Conservation (phyloP, 1,140 invertebrate species). For the Idris sp. region DNA sequence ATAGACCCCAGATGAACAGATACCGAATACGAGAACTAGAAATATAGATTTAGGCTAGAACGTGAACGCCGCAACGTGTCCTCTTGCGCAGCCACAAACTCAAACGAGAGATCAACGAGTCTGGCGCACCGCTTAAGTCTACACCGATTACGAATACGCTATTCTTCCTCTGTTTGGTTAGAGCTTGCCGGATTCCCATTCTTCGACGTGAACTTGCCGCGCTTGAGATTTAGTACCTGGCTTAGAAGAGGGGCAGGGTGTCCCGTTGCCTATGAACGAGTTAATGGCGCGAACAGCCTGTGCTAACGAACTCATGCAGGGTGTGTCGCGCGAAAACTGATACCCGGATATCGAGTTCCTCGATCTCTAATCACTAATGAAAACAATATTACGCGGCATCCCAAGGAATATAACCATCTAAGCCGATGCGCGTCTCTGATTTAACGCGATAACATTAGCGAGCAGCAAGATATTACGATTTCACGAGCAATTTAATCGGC, state of each 20-base stretch:
- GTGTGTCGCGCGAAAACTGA: slow-evolving; percentile 23
- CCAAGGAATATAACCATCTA: slow-evolving; percentile 64
- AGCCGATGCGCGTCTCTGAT: slow-evolving; percentile 65
- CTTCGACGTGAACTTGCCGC: slow-evolving; percentile 60
- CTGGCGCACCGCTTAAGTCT: slow-evolving; percentile 71
- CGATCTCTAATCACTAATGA: slow-evolving; percentile 67
- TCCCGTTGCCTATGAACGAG: slow-evolving; percentile 73
- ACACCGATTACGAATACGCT: slow-evolving; percentile 73
- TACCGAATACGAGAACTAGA: slow-evolving; percentile 71
- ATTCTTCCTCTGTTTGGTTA: slow-evolving; percentile 74
- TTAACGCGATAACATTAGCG: slow-evolving; percentile 56
- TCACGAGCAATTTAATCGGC: slow-evolving; percentile 57
- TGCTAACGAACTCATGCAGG: slow-evolving; percentile 44
- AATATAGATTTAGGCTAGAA: slow-evolving; percentile 76
- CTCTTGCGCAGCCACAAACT: not conserved
- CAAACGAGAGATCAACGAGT: slow-evolving; percentile 12
- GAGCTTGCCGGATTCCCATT: slow-evolving; percentile 72
- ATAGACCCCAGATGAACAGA: slow-evolving; percentile 75
- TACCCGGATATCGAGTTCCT: slow-evolving; percentile 42
- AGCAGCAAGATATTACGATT: slow-evolving; percentile 30
- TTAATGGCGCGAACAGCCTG: slow-evolving; percentile 73
- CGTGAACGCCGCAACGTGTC: slow-evolving; percentile 43
- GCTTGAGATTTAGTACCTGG: slow-evolving; percentile 73
- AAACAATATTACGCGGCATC: slow-evolving; percentile 69
- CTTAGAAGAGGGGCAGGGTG: slow-evolving; percentile 67